Evolutionary conservation across 1,140 invertebrate genomes (phyloP).

Genomic region (Cyclargus thomasi): DNA sequence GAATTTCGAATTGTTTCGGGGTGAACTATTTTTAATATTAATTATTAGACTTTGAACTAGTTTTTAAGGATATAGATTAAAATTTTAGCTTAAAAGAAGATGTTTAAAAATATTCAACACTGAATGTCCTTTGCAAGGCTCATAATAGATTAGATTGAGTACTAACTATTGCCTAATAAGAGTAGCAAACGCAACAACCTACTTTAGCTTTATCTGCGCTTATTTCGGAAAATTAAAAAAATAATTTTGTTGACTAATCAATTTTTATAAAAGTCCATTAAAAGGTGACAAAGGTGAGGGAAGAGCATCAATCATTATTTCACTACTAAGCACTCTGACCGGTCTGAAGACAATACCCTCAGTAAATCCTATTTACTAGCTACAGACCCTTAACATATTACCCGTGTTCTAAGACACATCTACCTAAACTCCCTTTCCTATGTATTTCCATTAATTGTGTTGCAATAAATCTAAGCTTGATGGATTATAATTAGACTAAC

Average conservation of each 20-base stretch:
- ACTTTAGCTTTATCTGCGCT: too few relatives aligned
- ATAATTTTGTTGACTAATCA: too few relatives aligned
- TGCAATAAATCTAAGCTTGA: not conserved
- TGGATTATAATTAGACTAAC: not conserved
- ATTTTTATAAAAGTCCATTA: too few relatives aligned
- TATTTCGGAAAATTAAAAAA: too few relatives aligned
- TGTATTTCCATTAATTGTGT: not conserved
- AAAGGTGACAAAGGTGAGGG: not conserved
- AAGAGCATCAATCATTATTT: not conserved
- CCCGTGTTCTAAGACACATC: not conserved
- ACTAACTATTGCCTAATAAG: too few relatives aligned
- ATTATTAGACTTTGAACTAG: too few relatives aligned
- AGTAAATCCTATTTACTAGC: not conserved
- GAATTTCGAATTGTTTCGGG: slow-evolving; percentile 49
- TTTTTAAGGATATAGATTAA: too few relatives aligned
- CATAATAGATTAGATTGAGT: too few relatives aligned
- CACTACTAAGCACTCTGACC: not conserved
- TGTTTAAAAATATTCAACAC: too few relatives aligned
- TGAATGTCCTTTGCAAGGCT: too few relatives aligned
- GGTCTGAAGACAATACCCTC: not conserved
- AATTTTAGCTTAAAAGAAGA: too few relatives aligned
- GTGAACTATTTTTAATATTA: slow-evolving; percentile 15
- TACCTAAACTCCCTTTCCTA: not conserved
- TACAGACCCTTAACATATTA: not conserved
- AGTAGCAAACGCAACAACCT: too few relatives aligned